Evolutionary conservation across 2,888 invertebrate genomes (phyloP).

Genomic region (Hipparchia semele): DNA sequence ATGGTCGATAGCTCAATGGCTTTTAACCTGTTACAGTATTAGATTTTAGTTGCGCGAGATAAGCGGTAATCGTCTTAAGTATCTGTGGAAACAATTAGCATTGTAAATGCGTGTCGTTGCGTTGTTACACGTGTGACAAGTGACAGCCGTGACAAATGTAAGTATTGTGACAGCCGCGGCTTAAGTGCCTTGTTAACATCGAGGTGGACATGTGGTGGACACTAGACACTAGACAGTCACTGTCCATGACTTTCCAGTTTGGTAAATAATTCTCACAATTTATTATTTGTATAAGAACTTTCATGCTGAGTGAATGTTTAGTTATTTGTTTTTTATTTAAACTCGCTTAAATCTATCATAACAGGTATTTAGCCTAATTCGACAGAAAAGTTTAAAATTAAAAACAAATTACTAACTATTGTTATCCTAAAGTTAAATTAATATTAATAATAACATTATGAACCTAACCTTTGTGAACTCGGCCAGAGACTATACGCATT

Average conservation of each 20-base stretch:
- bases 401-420: no score
- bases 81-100: conserved; percentile 40
- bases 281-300: conserved; percentile 2
- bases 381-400: no score
- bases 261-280: conserved; percentile 19
- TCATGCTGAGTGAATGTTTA: neutral
- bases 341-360: no score
- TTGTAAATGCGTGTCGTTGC: conserved; percentile 31
- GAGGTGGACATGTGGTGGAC: neutral
- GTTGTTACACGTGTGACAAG: conserved; percentile 23
- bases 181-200: conserved; percentile 36
- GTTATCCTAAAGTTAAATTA: no score
- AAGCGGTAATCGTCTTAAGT: conserved; percentile 33
- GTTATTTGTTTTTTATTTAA: neutral
- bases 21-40: conserved; percentile 11
- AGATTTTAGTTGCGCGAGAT: conserved; percentile 9
- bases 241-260: conserved; percentile 13
- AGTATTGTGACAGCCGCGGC: conserved; percentile 22
- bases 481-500: no score
- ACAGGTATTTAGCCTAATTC: no score
- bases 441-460: no score
- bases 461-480: no score
- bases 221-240: neutral
- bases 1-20: neutral
- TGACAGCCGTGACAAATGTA: conserved; percentile 27